Evolutionary conservation across 1,140 invertebrate genomes (phyloP).

Genomic region (Argopecten irradians): DNA sequence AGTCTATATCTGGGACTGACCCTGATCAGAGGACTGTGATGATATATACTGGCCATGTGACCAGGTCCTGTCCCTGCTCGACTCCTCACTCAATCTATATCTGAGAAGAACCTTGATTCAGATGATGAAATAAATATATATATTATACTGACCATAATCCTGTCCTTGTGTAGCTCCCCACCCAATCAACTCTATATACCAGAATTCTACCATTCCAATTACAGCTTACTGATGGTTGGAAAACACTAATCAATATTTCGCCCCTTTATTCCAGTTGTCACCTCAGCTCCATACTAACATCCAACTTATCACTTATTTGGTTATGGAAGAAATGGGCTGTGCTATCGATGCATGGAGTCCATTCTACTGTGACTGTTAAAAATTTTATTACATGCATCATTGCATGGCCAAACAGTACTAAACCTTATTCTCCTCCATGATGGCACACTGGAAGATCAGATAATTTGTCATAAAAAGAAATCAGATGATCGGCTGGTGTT

Average conservation of each 20-base stretch:
- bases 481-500: neutral
- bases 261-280: conserved; percentile 10
- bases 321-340: neutral
- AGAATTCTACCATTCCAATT: neutral
- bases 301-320: neutral
- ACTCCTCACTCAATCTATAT: too few species aligned
- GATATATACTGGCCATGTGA: too few species aligned
- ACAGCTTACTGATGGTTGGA: neutral
- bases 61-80: too few species aligned
- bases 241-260: neutral
- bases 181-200: neutral
- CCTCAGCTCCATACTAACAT: neutral
- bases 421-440: neutral
- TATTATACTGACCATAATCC: conserved; percentile 20
- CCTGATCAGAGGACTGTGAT: too few species aligned
- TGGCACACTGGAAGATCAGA: neutral
- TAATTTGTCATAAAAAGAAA: neutral
- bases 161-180: neutral
- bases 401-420: neutral
- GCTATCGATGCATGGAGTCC: neutral
- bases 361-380: neutral
- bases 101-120: too few species aligned
- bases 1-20: too few species aligned
- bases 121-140: too few species aligned
- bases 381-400: neutral